Evolutionary conservation across 2,113 vertebrate genomes (phyloP), one percentile per base, ranked within the genome.

Genomic region (Pandion haliaetus): DNA sequence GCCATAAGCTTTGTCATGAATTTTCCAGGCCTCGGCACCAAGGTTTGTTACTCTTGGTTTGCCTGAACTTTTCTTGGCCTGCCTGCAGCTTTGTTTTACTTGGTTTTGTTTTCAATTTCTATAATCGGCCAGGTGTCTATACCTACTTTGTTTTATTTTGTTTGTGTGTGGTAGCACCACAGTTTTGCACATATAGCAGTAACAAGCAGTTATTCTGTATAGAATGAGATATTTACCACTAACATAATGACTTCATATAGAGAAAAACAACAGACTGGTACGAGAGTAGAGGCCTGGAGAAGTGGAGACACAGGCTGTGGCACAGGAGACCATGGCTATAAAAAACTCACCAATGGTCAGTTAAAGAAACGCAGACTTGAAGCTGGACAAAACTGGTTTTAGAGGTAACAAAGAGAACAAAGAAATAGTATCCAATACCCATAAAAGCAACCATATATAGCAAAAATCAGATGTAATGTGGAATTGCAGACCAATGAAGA

Each of bases 21-120:
- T 55, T 83, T 83, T 50, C 44, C 77, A 65, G 62, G n/a, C 17
- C 38, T 67, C 0, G 0, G 0, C 32, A 44, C 28, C 0, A 0
- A 78, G 11, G 52, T 66, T 8, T 29, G 29, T 42, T n/a, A 85
- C 15, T 65, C 69, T 29, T 82, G 40, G 15, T 72, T 61, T 82
- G 50, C 11, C 45, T 66, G 28, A 40, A 55, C 29, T 66, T 28
- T 71, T 67, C 42, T 67, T 58, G n/a, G 32, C 29, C 47, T 67
- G 15, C 36, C n/a, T 69, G 32, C 17, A 93, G 34, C 49, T 83
- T 83, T 86, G 17, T 52, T 79, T 66, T 47, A 74, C 42, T 44
- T 71, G 21, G 14, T 49, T 96, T 38, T 38, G 42, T 21, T 62
- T 28, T 49, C 36, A 71, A 29, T 57, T 38, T 58, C 66, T 74